Evolutionary conservation across 2,113 vertebrate genomes (phyloP), one percentile per base, ranked within the genome.

Genomic region (Solea senegalensis): DNA sequence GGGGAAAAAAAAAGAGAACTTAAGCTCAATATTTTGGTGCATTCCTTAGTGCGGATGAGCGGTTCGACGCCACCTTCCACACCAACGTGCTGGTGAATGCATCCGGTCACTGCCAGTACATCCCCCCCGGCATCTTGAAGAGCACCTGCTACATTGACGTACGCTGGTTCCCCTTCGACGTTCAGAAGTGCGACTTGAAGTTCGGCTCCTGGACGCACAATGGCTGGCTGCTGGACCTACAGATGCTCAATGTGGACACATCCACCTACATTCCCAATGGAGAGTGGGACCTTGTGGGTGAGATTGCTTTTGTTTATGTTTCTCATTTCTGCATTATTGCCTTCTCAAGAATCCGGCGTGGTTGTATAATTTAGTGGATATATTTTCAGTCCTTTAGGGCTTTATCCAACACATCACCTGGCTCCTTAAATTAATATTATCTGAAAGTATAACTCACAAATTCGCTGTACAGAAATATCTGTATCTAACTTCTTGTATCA

Each of bases 41-140:
- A 64, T 57, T 66, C 21, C 26, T 0, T 44, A 96, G 95, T 88
- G 95, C 94, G 1, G 95, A 96, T 69, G 95, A 96, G 82, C 93
- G 95, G 61, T 96, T 96, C 45, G 95, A 96, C 44, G 95, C 95
- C 3, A 96, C 95, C 6, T 96, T 96, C 88, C 95, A 96, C 84
- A 96, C 95, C 52, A 96, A 96, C 11, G 95, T 96, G 16, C 83
- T 96, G 79, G 95, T 96, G 83, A 96, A 96, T 74, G 95, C 93
- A 1, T 94, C 94, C 0, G 95, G 95, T 56, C 83, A 94, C 81
- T 96, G 95, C 75, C 95, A 96, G 86, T 96, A 96, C 87, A 94
- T 96, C 74, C 95, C 95, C 59, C 95, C 95, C 69, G 95, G 96
- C 57, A 97, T 98, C 81, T 91, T 98, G 87, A 97, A 96, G 89